These are phyloP conservation scores for Octopus bimaculoides DNA, from an alignment of 1,140 invertebrate genomes.

Conservation along the genomic window DNA sequence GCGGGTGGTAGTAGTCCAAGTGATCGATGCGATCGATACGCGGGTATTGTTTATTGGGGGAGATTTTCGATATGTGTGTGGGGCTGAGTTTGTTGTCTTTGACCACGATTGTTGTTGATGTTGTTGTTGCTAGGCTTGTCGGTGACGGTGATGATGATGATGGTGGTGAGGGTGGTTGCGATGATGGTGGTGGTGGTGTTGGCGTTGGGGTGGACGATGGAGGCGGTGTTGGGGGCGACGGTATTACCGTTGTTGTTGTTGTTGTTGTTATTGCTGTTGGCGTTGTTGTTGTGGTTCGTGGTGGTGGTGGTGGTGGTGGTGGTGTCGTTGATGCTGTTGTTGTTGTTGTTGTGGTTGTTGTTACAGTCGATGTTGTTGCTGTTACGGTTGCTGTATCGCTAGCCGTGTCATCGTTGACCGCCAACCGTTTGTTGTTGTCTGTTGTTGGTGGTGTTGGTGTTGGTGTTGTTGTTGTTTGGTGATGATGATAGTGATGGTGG, in stretches of 20 bases:
- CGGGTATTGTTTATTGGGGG: neutral
- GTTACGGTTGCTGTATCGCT: neutral
- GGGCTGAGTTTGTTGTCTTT: constrained; percentile 32
- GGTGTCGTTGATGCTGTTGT: neutral
- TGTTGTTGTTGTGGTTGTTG: neutral
- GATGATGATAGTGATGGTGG: neutral
- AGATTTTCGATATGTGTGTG: constrained; percentile 22
- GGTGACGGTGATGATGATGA: too few relatives aligned
- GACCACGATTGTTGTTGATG: constrained; percentile 29
- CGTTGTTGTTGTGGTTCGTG: constrained; percentile 24
- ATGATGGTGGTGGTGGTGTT: constrained; percentile 61
- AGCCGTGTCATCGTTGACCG: neutral
- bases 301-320: constrained; percentile 5
- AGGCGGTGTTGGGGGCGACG: constrained; percentile 20
- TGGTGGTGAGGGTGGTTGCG: too few relatives aligned
- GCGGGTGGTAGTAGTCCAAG: constrained; percentile 1
- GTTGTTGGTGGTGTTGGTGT: neutral
- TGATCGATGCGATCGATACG: constrained; percentile 7
- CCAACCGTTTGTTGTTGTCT: neutral
- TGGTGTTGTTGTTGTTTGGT: neutral
- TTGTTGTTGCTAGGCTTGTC: too few relatives aligned
- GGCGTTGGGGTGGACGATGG: constrained; percentile 88
- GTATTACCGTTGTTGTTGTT: neutral
- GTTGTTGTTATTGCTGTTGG: too few relatives aligned
- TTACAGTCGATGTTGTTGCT: neutral